Base-by-base conservation (phyloP, 2,113 vertebrate species). In the Dipodomys merriami region DNA sequence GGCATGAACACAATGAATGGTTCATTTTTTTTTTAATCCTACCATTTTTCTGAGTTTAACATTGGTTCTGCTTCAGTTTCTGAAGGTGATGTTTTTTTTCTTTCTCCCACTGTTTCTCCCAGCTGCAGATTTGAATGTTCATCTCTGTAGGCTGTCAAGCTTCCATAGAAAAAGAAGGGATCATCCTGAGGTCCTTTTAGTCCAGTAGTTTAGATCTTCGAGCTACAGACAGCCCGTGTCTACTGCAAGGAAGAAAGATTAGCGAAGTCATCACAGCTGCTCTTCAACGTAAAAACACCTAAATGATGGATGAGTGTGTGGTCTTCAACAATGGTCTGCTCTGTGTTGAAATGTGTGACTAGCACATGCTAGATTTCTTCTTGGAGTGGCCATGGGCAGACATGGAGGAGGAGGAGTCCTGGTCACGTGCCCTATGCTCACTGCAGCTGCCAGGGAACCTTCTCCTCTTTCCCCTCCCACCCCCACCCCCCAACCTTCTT, bases 131-230 rank as follows among this genome's bases (percentile, higher is more conserved):
- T 62, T 82, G 68, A 86, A 96, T 89, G 77, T 86, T 81, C 95
- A 94, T 92, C 78, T 84, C 16, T 33, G 94, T 93, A 91, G 91
- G 72, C 39, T 91, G 90, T 35, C n/a, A 39, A 74, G 73, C 89
- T 95, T 73, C 90, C 39, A 39, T 68, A 93, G 86, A 53, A 93
- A 93, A 57, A 65, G 84, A 20, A 29, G n/a, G 69, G 73, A 44
- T 72, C 35, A 64, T 19, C 29, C 65, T 68, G 44, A 57, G 81
- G 67, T 69, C 69, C 69, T 64, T 65, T 44, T 83, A 78, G 86
- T 86, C 81, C 79, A 83, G 44, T 33, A 29, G 79, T 89, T 91
- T 57, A 80, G 84, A 69, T 53, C 81, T 74, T 79, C 15, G 1
- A 19, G 13, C 33, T 95, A 84, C 82, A 72, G 81, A 78, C 33